Evolutionary conservation across 1,140 invertebrate genomes (phyloP), one percentile per base, ranked within the genome.

Genomic region (Chelonus insularis): DNA sequence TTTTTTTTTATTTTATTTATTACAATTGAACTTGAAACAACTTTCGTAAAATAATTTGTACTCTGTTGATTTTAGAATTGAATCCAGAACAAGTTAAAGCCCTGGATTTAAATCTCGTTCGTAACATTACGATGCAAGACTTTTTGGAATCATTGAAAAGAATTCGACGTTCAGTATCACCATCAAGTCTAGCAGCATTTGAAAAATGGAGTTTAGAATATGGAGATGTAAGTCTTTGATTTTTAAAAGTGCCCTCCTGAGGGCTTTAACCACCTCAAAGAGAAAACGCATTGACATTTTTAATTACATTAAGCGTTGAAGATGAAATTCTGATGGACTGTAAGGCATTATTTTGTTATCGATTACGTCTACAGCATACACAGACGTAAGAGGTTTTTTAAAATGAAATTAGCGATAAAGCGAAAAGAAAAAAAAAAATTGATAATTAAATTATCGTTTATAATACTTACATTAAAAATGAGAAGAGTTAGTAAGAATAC

Each of bases 191-290:
- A 25, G 86, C 87, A 21, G 86, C 87, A 2, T 97, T 97, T 77
- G 91, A 95, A 77, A 93, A 95, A 75, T 98, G 95, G 95, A 97
- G 96, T 69, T 85, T 90, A 64, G 91, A 94, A 66, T 98, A 91
- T 81, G 96, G 95, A 12, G 96, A 96, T 70, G 85, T 93, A 29
- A 91, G 89, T 66, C 79, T 89, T 66, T 91, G 82, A 80, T 77
- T 63, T 36, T 69, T 63, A 60, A 45, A 63, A 41, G 9, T 57
- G 60, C 65, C 67, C 39, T 55, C 21, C 39, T 14, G 29, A 69
- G 72, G 23, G 34, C 36, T 63, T 63, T 18, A 55, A 23, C n/a
- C 39, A 55, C 34, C 34, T 51, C 23, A 23, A 54, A 12, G n/a
- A n/a, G 6, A 25, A 29, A 43, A 25, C 8, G 34, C 18, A 4